Conservation (phyloP, 64 coral and sea anemone species). For the Exaiptasia diaphana region DNA sequence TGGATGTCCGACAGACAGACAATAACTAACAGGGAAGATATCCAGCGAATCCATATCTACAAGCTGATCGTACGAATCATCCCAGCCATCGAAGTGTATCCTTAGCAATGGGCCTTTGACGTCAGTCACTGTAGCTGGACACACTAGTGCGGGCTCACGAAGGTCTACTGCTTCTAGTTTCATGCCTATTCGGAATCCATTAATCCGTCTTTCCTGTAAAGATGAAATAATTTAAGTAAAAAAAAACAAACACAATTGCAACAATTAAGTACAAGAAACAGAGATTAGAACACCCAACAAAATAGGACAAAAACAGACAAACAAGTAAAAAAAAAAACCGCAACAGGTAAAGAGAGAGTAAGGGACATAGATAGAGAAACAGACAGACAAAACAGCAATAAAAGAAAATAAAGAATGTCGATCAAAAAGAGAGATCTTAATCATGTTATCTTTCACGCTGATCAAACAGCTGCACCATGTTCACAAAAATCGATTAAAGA, state of each 20-base stretch:
- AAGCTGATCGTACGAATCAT: conserved; percentile 93
- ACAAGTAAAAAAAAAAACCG: no score
- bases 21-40: conserved; percentile 93
- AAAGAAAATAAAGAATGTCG: no score
- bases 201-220: conserved; percentile 69
- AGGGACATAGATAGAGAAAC: no score
- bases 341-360: neutral
- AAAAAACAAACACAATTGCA: neutral
- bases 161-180: conserved; percentile 96
- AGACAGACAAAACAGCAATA: no score
- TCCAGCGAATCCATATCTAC: conserved; percentile 96
- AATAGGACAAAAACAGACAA: no score
- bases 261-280: neutral
- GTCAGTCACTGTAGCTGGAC: conserved; percentile 91
- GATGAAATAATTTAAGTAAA: no score
- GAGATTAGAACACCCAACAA: neutral
- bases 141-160: conserved; percentile 90
- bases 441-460: no score
- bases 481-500: no score
- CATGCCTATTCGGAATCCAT: conserved; percentile 87
- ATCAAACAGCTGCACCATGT: no score
- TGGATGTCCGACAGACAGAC: conserved; percentile 78
- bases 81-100: conserved; percentile 99
- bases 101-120: conserved; percentile 86
- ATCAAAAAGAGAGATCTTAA: no score